Evolutionary conservation across 1,140 invertebrate species (phyloP), one percentile per base, ranked within the genome.

Genomic region (Acromyrmex charruanus): DNA sequence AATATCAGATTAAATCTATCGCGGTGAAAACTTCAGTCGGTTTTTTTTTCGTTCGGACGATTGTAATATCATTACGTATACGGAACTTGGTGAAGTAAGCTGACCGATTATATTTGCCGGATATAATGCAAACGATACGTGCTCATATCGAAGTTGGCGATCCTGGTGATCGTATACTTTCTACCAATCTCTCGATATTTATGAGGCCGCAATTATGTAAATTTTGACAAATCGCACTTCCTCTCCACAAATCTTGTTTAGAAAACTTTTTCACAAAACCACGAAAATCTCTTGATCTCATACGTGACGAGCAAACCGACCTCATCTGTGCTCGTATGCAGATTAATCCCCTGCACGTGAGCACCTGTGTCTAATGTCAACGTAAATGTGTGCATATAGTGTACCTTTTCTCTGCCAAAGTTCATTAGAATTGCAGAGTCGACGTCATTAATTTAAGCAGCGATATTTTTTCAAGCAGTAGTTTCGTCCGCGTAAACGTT

Each of bases 41-140:
- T 35, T 74, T 77, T 44, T n/a, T 84, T 84, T 66, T 25, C 18
- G 31, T 84, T 31, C 44, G 44, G 53, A 31, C 68, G 68, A 77
- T 69, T 75, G 61, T 25, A 39, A n/a, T 59, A 25, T 44, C 16
- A 79, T 90, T 90, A 88, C 89, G 86, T 88, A 90, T 49, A 79
- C 87, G 89, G 89, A 90, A 90, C 89, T 75, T 82, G n/a, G 66
- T 18, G 25, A 74, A 63, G 39, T 71, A 58, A 82, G 31, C 31
- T 72, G n/a, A 59, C 12, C 63, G 75, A 88, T 86, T 69, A 63
- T 55, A 51, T 86, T 90, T 79, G 72, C 63, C 71, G 77, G 77
- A 84, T 82, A 66, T 61, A 89, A 86, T 87, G 53, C 59, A 55
- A 55, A 84, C 28, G 84, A 87, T 90, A 88, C 74, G 72, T 85